Evolutionary conservation across 2,797 vertebrate genomes (phyloP).

Genomic region (Anguilla anguilla): DNA sequence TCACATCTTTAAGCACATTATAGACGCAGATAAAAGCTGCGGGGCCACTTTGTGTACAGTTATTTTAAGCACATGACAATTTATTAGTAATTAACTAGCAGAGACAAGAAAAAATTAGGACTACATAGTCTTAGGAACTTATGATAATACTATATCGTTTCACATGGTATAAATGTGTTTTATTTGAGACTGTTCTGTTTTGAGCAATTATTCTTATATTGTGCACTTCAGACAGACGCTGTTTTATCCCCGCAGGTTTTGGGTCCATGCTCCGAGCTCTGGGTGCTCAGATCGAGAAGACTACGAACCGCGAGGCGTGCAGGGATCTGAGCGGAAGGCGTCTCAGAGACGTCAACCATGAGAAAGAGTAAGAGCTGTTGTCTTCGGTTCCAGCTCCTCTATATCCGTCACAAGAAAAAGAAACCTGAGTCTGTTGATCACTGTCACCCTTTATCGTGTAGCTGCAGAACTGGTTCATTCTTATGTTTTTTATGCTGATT

Average conservation of each 20-base stretch:
- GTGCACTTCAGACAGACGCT: neutral
- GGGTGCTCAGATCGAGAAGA: slow-evolving; percentile 97
- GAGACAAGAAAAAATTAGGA: no score
- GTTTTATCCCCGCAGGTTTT: slow-evolving; percentile 76
- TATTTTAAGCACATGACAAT: no score
- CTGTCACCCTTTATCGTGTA: neutral
- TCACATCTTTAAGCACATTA: no score
- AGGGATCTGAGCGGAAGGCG: slow-evolving; percentile 92
- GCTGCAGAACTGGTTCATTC: neutral
- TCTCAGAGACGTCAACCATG: slow-evolving; percentile 93
- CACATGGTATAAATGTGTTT: no score
- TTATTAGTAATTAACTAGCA: no score
- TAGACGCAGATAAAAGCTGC: no score
- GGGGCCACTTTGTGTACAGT: no score
- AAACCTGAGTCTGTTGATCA: no score
- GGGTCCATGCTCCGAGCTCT: slow-evolving; percentile 96
- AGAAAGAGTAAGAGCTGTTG: slow-evolving; percentile 87
- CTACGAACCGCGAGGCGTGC: slow-evolving; percentile 94
- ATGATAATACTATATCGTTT: no score
- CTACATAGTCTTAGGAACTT: no score
- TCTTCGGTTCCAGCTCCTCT: neutral
- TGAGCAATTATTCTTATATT: no score
- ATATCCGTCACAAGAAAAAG: neutral
- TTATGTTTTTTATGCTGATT: neutral
- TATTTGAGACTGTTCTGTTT: no score